Percentiles rank a stretch among this genome's conserved stretches.
Evolutionary conservation across 2,797 vertebrate species (phyloP).

Genomic region (Acropternis orthonyx): DNA sequence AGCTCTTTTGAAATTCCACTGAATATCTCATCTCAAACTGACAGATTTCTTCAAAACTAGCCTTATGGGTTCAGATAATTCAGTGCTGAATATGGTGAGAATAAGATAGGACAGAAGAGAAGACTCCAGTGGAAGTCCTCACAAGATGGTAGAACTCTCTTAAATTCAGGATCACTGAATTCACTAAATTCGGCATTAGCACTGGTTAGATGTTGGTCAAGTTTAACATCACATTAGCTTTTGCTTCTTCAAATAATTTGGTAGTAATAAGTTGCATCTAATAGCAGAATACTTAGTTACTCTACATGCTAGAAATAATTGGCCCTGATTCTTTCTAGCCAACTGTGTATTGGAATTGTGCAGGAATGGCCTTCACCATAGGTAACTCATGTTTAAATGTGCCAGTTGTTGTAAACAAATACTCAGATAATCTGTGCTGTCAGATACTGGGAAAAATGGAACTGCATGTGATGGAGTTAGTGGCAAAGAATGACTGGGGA

Average conservation of each 20-base stretch:
- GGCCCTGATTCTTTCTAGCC: not conserved
- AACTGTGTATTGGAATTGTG: not conserved
- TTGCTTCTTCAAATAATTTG: not conserved
- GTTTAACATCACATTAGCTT: not conserved
- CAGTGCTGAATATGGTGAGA: not conserved
- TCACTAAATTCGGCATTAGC: not conserved
- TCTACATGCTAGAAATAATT: not conserved
- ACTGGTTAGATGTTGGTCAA: not conserved
- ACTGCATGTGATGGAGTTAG: not conserved
- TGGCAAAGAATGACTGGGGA: not conserved
- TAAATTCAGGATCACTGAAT: not conserved
- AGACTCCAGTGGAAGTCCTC: not conserved
- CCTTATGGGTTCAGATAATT: not conserved
- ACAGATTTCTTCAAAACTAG: slow-evolving; percentile 19
- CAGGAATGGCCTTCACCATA: not conserved
- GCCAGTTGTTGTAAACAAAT: not conserved
- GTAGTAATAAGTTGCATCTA: not conserved
- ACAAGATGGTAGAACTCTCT: not conserved
- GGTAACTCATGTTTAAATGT: not conserved
- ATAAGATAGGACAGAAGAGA: not conserved
- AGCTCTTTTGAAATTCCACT: slow-evolving; percentile 22
- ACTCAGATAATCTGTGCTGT: not conserved
- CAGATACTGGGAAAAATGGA: not conserved
- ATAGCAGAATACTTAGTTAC: not conserved
- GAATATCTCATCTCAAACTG: slow-evolving; percentile 1